Percentiles rank a stretch among this genome's conserved stretches.
Evolutionary conservation across 2,113 vertebrate genomes (phyloP).

Genomic region (Tretioscincus oriximinensis): DNA sequence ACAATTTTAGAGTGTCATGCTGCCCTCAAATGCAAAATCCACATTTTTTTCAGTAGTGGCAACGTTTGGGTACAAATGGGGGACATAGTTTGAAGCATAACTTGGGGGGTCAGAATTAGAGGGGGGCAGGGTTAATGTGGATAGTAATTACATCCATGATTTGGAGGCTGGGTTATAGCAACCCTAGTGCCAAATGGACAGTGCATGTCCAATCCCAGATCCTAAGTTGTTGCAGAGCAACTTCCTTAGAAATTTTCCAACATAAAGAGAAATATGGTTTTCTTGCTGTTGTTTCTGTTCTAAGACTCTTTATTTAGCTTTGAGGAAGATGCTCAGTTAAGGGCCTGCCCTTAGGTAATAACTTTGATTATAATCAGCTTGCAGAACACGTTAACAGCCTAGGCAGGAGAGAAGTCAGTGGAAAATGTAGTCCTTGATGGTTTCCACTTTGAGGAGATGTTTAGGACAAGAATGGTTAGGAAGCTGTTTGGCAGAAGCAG

Average conservation of each 20-base stretch:
- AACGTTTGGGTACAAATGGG: no score
- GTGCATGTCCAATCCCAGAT: no score
- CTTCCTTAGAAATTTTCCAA: not conserved
- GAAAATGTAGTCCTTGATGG: not conserved
- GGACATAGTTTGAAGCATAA: no score
- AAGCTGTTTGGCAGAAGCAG: not conserved
- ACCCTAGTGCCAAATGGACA: no score
- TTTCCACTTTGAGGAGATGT: constrained; percentile 2
- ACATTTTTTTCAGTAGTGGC: no score
- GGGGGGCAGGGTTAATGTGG: no score
- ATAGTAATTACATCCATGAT: no score
- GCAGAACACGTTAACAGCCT: not conserved
- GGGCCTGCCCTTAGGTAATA: not conserved
- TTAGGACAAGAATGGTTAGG: not conserved
- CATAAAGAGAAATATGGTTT: not conserved
- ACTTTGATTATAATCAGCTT: constrained; percentile 10
- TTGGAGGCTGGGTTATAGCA: no score
- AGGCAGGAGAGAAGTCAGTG: not conserved
- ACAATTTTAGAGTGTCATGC: no score
- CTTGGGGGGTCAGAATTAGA: no score
- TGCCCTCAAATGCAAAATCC: no score
- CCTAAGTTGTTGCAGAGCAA: not conserved
- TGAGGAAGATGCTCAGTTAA: constrained; percentile 9
- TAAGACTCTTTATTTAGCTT: constrained; percentile 26
- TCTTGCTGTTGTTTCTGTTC: not conserved